Evolutionary conservation across 1,140 invertebrate species (phyloP).

Genomic region (Drosophila rhopaloa): DNA sequence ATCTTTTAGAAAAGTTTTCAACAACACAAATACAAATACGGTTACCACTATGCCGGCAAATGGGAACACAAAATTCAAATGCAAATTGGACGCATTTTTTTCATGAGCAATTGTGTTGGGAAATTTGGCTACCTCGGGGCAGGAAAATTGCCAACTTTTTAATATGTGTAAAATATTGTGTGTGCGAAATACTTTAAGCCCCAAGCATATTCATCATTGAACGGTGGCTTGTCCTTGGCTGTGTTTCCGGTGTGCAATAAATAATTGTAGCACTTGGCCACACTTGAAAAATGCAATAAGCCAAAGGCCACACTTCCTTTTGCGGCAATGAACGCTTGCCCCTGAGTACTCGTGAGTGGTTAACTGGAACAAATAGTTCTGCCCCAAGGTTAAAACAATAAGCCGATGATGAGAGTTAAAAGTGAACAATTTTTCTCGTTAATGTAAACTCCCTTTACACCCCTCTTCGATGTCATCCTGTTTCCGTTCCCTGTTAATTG

Average conservation of each 20-base stretch:
- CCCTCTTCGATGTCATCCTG: not conserved
- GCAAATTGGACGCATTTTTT: conserved; percentile 59
- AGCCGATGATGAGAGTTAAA: conserved; percentile 18
- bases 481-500: conserved; percentile 27
- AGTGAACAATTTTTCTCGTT: not conserved
- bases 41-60: conserved; percentile 45
- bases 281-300: conserved; percentile 77
- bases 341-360: conserved; percentile 3
- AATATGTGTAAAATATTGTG: conserved; percentile 35
- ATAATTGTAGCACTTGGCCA: conserved; percentile 56
- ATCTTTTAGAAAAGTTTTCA: conserved; percentile 34
- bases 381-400: conserved; percentile 7
- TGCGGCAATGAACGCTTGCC: conserved; percentile 5
- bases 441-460: not conserved
- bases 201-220: conserved; percentile 49
- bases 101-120: conserved; percentile 49
- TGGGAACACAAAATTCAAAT: conserved; percentile 57
- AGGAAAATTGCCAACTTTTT: conserved; percentile 36
- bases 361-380: not conserved
- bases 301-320: conserved; percentile 29
- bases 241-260: conserved; percentile 47
- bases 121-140: conserved; percentile 33
- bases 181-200: conserved; percentile 27
- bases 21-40: conserved; percentile 49
- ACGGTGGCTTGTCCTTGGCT: conserved; percentile 35